phyloP scores from a whole-genome alignment of 2,888 invertebrate species.

The Drosophila monieri region DNA sequence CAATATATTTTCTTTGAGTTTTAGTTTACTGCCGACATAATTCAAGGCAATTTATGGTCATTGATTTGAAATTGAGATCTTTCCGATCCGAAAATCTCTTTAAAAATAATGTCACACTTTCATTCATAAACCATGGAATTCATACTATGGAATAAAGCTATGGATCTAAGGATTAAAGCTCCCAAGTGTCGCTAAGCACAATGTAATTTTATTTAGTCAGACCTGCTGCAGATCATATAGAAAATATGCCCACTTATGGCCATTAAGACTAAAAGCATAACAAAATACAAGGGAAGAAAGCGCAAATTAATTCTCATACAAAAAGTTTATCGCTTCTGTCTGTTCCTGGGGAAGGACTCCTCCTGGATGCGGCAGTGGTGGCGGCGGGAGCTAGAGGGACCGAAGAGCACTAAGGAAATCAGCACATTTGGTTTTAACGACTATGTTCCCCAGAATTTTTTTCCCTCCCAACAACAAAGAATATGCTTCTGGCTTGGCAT shows the following conservation, averaged over 20 bases:
- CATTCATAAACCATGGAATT: no score
- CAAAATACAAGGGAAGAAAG: conserved; percentile 55
- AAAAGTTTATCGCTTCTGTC: conserved; percentile 60
- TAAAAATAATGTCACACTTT: no score
- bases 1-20: conserved; percentile 10
- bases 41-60: conserved; percentile 49
- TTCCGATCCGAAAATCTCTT: no score
- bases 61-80: conserved; percentile 41
- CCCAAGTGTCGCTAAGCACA: not conserved
- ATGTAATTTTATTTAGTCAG: not conserved
- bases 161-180: not conserved
- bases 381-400: not conserved
- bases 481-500: conserved; percentile 52
- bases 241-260: conserved; percentile 72
- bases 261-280: conserved; percentile 69
- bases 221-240: conserved; percentile 27
- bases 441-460: conserved; percentile 51
- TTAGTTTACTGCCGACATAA: conserved; percentile 34
- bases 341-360: not conserved
- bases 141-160: no score
- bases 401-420: conserved; percentile 55
- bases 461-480: conserved; percentile 40
- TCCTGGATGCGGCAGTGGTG: not conserved
- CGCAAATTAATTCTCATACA: conserved; percentile 76
- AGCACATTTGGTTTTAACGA: conserved; percentile 79